Conservation (phyloP, 2,113 vertebrate genomes). For the Corapipo altera region DNA sequence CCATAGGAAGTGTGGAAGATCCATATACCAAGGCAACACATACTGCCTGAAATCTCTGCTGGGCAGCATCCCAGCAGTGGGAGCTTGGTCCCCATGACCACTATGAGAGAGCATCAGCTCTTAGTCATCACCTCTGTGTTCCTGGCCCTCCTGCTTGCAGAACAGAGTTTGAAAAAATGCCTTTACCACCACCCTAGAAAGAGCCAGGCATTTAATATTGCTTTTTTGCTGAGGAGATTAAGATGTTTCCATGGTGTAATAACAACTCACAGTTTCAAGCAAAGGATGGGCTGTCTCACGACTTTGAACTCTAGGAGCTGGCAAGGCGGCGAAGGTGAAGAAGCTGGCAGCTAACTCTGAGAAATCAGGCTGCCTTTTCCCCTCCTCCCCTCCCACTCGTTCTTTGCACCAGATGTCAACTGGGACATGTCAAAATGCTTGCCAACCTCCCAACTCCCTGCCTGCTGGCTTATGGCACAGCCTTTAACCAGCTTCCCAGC, state of each 20-base stretch:
- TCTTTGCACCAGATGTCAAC: slow-evolving; percentile 38
- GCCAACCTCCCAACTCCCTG: not conserved
- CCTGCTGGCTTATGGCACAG: not conserved
- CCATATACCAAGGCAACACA: too few relatives aligned
- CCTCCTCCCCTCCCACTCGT: not conserved
- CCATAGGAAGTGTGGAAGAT: not conserved
- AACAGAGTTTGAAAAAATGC: not conserved
- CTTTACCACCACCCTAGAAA: not conserved
- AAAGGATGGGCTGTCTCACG: not conserved
- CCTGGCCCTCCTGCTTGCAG: not conserved
- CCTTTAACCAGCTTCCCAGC: not conserved
- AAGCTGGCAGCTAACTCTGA: not conserved
- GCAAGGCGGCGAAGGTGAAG: not conserved
- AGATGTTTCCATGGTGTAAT: not conserved
- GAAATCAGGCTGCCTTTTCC: not conserved
- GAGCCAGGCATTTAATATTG: not conserved
- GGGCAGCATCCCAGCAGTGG: not conserved
- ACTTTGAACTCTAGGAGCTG: not conserved
- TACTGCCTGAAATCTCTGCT: not conserved
- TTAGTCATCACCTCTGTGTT: fast-evolving
- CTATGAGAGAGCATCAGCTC: not conserved
- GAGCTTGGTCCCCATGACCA: not conserved
- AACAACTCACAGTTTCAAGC: not conserved
- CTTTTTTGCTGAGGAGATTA: not conserved
- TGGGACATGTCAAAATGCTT: not conserved